Evolutionary conservation across 2,888 invertebrate species (phyloP).

Genomic region (Xestoiulus laeticollis): DNA sequence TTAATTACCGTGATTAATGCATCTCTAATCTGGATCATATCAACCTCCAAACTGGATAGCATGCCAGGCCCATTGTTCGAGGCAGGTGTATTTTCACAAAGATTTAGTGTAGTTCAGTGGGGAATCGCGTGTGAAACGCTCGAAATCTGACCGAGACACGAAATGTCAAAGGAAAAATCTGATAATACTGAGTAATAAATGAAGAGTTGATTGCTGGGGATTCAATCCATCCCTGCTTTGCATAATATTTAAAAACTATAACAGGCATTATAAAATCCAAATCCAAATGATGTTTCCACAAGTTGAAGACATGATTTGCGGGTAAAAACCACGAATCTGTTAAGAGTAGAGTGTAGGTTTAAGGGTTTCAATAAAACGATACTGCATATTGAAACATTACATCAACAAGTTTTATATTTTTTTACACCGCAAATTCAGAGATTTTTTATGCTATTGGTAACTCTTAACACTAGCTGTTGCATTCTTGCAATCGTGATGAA

Average conservation of each 20-base stretch:
- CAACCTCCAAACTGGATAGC: background rate
- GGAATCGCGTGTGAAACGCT: background rate
- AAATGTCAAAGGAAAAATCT: slow-evolving; percentile 28
- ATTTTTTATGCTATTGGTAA: too few species aligned
- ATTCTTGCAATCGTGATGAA: too few species aligned
- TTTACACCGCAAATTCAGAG: too few species aligned
- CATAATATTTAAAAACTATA: background rate
- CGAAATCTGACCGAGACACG: slow-evolving; percentile 12
- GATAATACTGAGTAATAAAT: slow-evolving; percentile 5
- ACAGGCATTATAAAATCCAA: too few species aligned
- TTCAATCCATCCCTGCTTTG: background rate
- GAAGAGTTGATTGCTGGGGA: background rate
- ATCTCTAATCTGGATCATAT: background rate
- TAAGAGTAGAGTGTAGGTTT: too few species aligned
- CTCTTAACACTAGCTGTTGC: too few species aligned
- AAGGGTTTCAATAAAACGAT: too few species aligned
- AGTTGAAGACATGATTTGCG: too few species aligned
- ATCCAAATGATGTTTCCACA: too few species aligned
- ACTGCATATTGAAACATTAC: too few species aligned
- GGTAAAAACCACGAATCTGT: too few species aligned
- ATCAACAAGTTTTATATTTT: too few species aligned
- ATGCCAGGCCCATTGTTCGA: background rate
- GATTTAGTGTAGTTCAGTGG: background rate
- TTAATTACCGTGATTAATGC: slow-evolving; percentile 7
- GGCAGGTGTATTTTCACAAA: background rate